Evolutionary conservation across 1,140 invertebrate species (phyloP).

Genomic region (Drosophila carrolli): DNA sequence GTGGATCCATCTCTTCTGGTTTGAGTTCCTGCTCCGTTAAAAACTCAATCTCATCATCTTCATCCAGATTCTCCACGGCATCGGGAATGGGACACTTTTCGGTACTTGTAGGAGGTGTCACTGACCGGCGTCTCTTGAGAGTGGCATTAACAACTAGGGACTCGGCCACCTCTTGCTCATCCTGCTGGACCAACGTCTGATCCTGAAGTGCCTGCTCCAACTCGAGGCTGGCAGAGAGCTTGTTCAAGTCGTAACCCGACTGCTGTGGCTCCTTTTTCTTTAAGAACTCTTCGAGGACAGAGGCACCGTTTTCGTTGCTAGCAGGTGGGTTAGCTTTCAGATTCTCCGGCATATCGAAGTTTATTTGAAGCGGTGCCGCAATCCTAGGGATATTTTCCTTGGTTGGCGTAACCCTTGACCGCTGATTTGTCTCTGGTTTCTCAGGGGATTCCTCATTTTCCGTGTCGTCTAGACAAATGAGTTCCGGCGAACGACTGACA

Average conservation of each 20-base stretch:
- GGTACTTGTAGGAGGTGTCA: slow-evolving; percentile 32
- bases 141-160: slow-evolving; percentile 10
- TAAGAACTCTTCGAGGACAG: slow-evolving; percentile 56
- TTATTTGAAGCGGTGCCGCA: slow-evolving; percentile 5
- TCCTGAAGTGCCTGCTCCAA: slow-evolving; percentile 1
- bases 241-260: slow-evolving; percentile 15
- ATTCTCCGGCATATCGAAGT: slow-evolving; percentile 7
- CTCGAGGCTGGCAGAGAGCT: slow-evolving; percentile 11
- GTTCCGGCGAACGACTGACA: slow-evolving; percentile 45
- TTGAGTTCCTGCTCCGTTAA: not conserved
- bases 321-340: not conserved
- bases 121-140: slow-evolving; percentile 56
- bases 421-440: slow-evolving; percentile 28
- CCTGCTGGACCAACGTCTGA: not conserved
- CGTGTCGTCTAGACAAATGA: slow-evolving; percentile 70
- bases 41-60: slow-evolving; percentile 57
- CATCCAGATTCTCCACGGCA: not conserved
- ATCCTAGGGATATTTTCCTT: not conserved
- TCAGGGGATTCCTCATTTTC: slow-evolving; percentile 72
- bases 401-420: slow-evolving; percentile 5
- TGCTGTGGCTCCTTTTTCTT: slow-evolving; percentile 34
- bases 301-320: slow-evolving; percentile 46
- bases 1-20: not conserved
- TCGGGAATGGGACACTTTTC: slow-evolving; percentile 17
- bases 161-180: not conserved